Base-by-base conservation (phyloP, 1,140 invertebrate species). In the Panagrolaimus sp. region DNA sequence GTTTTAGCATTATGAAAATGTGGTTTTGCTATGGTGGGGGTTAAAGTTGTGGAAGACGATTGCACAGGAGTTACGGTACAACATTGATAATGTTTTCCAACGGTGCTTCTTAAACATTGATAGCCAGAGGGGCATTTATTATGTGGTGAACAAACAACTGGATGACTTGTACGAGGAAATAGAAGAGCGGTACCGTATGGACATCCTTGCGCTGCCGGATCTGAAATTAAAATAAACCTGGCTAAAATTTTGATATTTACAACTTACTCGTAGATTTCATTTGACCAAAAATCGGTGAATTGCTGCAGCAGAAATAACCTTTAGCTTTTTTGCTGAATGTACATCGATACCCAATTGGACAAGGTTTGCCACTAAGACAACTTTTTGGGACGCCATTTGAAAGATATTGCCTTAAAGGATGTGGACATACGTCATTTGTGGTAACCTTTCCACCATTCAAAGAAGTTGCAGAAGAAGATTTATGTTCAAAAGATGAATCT, bases 31-130 rank as follows among this genome's bases (percentile, higher is more conserved):
- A 38, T 4, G 5, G n/a, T n/a, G 0, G 25, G 20, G 9, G 45
- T 57, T 20, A 16, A 57, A 57, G 20, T 57, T n/a, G 51, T 11
- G 1, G 51, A 27, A 57, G 51, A 25, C 20, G 51, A 57, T 57
- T 23, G 38, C 13, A 43, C 27, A 9, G 23, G 3, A 5, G 62
- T 14, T 27, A 38, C 75, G 61, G 78, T 77, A 71, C 79, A 81
- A 51, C 79, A 81, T 14, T 82, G 70, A 65, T 82, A 75, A 31
- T 80, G 72, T 63, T 78, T 72, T 9, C 66, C 48, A 23, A 71
- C 51, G 14, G 72, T 71, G 45, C 73, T 77, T 77, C 69, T 77
- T 64, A 82, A 78, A 67, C 79, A 81, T 2, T 27, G 68, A 61
- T 67, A 82, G 42, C 27, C 27, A n/a, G 16, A 13, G 3, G 62